Base-by-base conservation (phyloP, 2,888 invertebrate species). In the Athalia circularis region DNA sequence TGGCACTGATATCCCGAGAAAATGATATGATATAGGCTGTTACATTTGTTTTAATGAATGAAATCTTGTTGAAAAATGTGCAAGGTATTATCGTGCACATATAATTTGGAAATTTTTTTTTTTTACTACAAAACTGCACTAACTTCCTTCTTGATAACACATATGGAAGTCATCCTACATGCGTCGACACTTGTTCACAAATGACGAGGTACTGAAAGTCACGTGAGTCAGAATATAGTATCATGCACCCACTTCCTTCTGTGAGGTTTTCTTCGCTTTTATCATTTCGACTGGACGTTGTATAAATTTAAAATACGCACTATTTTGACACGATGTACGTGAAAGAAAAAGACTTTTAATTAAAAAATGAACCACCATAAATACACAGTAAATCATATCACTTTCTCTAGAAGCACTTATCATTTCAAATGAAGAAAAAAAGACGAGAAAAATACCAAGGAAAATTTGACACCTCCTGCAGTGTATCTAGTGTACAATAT, bases 141-240 rank as follows among this genome's bases (percentile, higher is more conserved):
- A 50, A 75, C 75, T 75, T 75, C 75, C 8, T 62, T 29, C 62
- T 57, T 61, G 13, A 75, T 61, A 29, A 62, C 50, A 52, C 62
- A n/a, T 57, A 75, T 75, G 43, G 75, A 61, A 50, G 11, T 75
- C 62, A 62, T 62, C 52, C 43, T 52, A 62, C 75, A 57, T 52
- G n/a, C 11, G 50, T 62, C 75, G 43, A 52, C n/a, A 29, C 75
- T 8, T n/a, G 75, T 13, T 47, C 11, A 52, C 62, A 59, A 75
- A 62, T 75, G 50, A 50, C 47, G 52, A 45, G 29, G 43, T 48
- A 75, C 75, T 75, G 75, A n/a, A 61, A 75, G 50, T 43, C 75
- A 75, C 75, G 75, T 75, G 62, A 75, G 62, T 75, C 75, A 75
- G n/a, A 75, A 64, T 64, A 62, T 29, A 29, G 47, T 75, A 75